These are phyloP conservation scores for Tipula helvola DNA, from an alignment of 2,888 invertebrate genomes.

Conservation along the genomic window DNA sequence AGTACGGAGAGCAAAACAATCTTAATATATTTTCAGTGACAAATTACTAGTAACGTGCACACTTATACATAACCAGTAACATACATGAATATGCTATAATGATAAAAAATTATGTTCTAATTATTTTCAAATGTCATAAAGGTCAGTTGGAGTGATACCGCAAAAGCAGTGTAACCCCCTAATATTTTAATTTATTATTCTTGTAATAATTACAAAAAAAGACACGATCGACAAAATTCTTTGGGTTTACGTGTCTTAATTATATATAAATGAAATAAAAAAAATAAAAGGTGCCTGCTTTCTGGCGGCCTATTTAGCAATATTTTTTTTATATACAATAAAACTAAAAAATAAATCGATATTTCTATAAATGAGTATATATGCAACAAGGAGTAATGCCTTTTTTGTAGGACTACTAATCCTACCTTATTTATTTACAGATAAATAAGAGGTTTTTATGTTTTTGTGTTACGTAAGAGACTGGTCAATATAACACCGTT, in stretches of 20 bases:
- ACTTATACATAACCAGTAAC: no score
- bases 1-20: no score
- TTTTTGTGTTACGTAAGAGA: background rate
- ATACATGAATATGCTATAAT: no score
- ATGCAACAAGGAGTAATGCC: background rate
- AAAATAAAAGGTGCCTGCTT: background rate
- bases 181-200: background rate
- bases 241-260: no score
- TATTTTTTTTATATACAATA: background rate
- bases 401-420: background rate
- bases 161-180: background rate
- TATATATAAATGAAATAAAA: background rate
- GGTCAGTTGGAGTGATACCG: background rate
- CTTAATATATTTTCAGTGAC: no score
- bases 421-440: background rate
- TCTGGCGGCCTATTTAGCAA: background rate
- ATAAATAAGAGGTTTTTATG: background rate
- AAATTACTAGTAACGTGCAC: no score
- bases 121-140: background rate
- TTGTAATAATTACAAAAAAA: background rate
- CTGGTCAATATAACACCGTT: no score
- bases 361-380: background rate
- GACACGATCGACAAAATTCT: no score
- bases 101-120: background rate
- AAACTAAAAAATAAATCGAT: background rate